Conservation (phyloP, 2,797 vertebrate genomes). For the Acipenser oxyrinchus region DNA sequence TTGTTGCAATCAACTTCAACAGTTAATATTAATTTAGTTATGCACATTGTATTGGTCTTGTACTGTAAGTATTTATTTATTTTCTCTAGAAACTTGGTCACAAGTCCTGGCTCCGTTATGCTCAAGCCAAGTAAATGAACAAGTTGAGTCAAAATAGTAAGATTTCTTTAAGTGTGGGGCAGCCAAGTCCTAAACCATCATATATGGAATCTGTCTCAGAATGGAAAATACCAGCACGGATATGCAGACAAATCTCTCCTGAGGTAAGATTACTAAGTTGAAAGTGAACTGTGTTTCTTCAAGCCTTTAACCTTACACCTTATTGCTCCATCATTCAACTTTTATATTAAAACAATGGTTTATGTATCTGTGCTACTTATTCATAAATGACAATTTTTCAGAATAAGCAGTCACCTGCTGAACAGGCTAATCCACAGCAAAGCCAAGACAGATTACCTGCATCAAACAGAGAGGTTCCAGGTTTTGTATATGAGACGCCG, state of each 20-base stretch:
- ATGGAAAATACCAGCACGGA: conserved; percentile 48
- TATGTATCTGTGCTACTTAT: not conserved
- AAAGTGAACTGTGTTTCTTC: no score
- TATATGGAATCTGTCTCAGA: conserved; percentile 38
- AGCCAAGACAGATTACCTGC: conserved; percentile 49
- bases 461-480: conserved; percentile 46
- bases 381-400: conserved; percentile 25
- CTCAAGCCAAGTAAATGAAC: conserved; percentile 18
- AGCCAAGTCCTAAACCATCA: conserved; percentile 29
- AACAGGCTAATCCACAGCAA: conserved; percentile 37
- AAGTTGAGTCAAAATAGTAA: conserved; percentile 29
- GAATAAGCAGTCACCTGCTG: conserved; percentile 53
- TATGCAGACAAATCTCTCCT: conserved; percentile 44
- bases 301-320: no score
- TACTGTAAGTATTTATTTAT: not conserved
- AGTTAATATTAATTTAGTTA: no score
- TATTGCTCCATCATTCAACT: not conserved
- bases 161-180: conserved; percentile 28
- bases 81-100: conserved; percentile 21
- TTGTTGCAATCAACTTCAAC: no score
- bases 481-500: conserved; percentile 63
- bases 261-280: conserved; percentile 39
- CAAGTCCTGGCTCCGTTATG: not conserved
- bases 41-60: no score
- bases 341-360: not conserved